Conservation (phyloP, 2,797 vertebrate genomes). For the Chaenodraco wilsoni region DNA sequence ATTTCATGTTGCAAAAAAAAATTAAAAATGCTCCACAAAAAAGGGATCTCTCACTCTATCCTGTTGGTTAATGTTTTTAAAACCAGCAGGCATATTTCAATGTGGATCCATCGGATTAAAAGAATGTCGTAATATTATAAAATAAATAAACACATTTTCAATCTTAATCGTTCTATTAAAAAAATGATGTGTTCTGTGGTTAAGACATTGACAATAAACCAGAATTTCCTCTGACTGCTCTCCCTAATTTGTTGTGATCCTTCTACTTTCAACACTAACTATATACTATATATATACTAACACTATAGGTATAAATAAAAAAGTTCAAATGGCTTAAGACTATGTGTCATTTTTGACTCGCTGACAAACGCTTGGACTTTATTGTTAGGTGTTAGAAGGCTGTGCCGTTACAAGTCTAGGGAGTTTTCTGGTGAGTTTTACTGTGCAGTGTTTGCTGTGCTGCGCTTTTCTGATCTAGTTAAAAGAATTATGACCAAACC, state of each 20-base stretch:
- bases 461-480: not conserved
- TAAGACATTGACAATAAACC: not conserved
- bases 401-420: too few relatives aligned
- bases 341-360: too few relatives aligned
- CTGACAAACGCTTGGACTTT: too few relatives aligned
- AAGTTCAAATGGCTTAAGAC: not conserved
- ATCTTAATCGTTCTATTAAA: not conserved
- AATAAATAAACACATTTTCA: not conserved
- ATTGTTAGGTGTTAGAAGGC: too few relatives aligned
- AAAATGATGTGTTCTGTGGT: not conserved
- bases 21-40: not conserved
- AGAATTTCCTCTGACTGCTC: not conserved
- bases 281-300: too few relatives aligned
- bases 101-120: not conserved
- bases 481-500: not conserved
- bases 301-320: not conserved
- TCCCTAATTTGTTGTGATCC: not conserved
- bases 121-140: too few relatives aligned
- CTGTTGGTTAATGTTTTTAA: not conserved
- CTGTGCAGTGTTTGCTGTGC: not conserved
- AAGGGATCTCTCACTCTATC: not conserved
- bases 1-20: not conserved
- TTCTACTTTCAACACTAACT: not conserved
- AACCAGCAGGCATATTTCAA: accelerated
- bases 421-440: too few relatives aligned